Conservation (phyloP, 1,140 invertebrate genomes). For the Drosophila pallidifrons region DNA sequence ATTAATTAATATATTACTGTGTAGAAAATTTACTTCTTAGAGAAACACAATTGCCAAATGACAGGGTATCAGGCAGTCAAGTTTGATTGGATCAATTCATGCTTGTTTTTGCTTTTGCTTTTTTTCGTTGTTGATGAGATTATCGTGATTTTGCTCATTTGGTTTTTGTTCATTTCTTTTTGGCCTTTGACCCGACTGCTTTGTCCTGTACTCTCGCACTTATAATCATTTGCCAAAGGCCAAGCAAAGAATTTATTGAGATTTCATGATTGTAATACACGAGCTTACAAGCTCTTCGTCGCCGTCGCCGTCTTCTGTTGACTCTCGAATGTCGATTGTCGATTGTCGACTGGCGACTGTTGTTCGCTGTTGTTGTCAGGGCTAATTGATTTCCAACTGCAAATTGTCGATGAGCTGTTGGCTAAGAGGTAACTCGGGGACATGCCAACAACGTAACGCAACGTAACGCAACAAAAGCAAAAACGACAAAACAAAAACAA, state of each 20-base stretch:
- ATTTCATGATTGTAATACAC: constrained; percentile 43
- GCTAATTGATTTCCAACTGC: constrained; percentile 68
- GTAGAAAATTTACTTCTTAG: too few relatives aligned
- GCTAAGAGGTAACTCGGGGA: constrained; percentile 15
- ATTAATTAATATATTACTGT: too few relatives aligned
- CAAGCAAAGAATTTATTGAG: constrained; percentile 37
- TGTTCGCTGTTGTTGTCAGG: constrained; percentile 1
- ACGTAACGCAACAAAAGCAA: constrained; percentile 35
- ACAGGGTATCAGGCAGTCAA: too few relatives aligned
- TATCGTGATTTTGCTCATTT: constrained; percentile 58
- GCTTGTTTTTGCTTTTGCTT: constrained; percentile 11
- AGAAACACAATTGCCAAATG: too few relatives aligned
- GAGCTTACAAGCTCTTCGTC: constrained; percentile 11
- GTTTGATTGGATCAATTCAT: too few relatives aligned
- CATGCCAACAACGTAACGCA: constrained; percentile 33
- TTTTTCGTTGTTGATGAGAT: constrained; percentile 28
- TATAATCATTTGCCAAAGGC: constrained; percentile 64
- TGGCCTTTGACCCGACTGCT: constrained; percentile 57
- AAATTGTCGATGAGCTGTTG: constrained; percentile 38
- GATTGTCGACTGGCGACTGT: neutral
- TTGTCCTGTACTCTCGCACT: constrained; percentile 40
- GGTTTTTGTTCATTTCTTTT: constrained; percentile 37
- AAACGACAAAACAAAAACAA: too few relatives aligned
- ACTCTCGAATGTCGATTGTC: too few relatives aligned
- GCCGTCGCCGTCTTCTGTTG: too few relatives aligned